Evolutionary conservation across 1,140 invertebrate species (phyloP).

Genomic region (Bemisia tabaci): DNA sequence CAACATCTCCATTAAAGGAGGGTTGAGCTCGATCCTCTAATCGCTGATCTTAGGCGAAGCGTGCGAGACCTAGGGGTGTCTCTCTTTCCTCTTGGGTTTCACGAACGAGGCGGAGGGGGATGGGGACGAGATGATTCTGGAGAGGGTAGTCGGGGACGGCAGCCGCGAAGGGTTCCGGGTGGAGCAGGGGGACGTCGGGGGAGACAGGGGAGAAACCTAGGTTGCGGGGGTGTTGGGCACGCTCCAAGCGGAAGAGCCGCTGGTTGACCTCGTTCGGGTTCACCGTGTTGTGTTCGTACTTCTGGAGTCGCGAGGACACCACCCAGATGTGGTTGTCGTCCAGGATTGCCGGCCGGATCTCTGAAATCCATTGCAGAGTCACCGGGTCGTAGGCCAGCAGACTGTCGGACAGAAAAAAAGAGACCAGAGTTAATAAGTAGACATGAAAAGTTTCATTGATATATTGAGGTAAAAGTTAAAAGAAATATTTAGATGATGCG

Average conservation of each 20-base stretch:
- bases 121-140: neutral
- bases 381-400: constrained; percentile 48
- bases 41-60: neutral
- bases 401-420: too few species aligned
- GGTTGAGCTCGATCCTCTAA: neutral
- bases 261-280: constrained; percentile 38
- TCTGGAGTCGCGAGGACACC: constrained; percentile 54
- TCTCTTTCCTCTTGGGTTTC: neutral
- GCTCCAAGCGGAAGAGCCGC: neutral
- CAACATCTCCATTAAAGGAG: neutral
- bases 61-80: neutral
- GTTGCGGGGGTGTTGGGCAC: too few species aligned
- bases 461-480: too few species aligned
- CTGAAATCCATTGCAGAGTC: constrained; percentile 53
- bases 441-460: too few species aligned
- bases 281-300: constrained; percentile 48
- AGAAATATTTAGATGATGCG: too few species aligned
- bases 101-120: neutral
- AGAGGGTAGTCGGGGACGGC: neutral
- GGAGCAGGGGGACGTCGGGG: neutral
- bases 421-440: too few species aligned
- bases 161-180: neutral
- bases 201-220: too few species aligned
- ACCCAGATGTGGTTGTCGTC: constrained; percentile 49
- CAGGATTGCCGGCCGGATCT: constrained; percentile 43